Base-by-base conservation (phyloP, 2,797 vertebrate genomes). In the Silurus lanzhouensis region DNA sequence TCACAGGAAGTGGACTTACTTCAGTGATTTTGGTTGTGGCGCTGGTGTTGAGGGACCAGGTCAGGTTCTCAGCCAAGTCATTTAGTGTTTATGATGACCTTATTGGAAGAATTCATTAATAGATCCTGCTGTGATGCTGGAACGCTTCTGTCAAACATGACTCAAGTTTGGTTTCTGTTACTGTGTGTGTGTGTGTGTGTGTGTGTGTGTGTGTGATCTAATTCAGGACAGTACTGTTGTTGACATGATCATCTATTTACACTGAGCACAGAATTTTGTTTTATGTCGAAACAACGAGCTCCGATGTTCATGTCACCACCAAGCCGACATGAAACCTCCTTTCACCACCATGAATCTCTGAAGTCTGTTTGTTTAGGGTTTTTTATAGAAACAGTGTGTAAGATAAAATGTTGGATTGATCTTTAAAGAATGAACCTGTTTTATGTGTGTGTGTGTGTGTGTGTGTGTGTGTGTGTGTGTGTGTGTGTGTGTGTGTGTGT, bases 381-480 rank as follows among this genome's bases (percentile, higher is more conserved):
- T 3, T 31, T 61, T n/a, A 61, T 61, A 61, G 57, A 78, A 20
- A 77, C 25, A 6, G 25, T 44, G 76, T 10, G 20, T 31, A 60
- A 77, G 57, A 22, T 44, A 77, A 55, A 77, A 77, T 77, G 58
- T 61, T 13, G 76, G 2, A 78, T 1, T 78, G 76, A 78, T 78
- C 58, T 61, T 10, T 38, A 78, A 61, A 78, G 76, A 31, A 78
- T 44, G 19, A 10, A 5, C 20, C 12, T 61, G 57, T 61, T 61
- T 61, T 78, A 22, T 78, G 48, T 27, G 72, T 75, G 6, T 74
- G 74, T 57, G 74, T 58, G 52, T 77, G 75, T 77, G 48, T 55
- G 72, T 75, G 72, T 55, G 71, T 57, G 74, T 76, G 74, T 27
- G 48, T 75, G 72, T 25, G 71, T 72, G 70, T 44, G 68, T 71